Base-by-base conservation (phyloP, 2,888 invertebrate species). In the Copidosoma aretas region DNA sequence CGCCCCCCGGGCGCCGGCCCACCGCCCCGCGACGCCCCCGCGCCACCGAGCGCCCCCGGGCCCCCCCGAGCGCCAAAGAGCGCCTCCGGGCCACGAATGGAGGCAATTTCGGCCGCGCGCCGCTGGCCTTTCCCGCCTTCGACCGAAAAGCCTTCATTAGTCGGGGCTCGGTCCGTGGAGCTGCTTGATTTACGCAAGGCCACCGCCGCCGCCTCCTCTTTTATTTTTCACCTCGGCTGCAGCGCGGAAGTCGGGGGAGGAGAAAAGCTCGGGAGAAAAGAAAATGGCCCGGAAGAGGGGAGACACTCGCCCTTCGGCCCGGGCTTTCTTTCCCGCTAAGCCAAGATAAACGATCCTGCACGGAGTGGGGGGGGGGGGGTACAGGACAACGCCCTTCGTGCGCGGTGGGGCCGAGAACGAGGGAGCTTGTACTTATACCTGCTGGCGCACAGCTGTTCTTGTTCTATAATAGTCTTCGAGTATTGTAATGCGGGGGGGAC, bases 171-270 rank as follows among this genome's bases (percentile, higher is more conserved):
- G 62, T 71, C 67, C 41, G 49, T 39, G 25, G 41, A 68, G 60
- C 63, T 61, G 60, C 68, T 68, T 66, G 66, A 71, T 71, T 71
- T 71, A 71, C 68, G 68, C 60, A 63, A 71, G 58, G 43, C 53
- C 59, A 1, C 1, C 24, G 15, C 49, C 43, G 25, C 51, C 59
- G 32, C 15, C 46, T 1, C 49, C 56, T 21, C 56, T 53, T 52
- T 52, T 52, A 3, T 52, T 12, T 52, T 19, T 19, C 12, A 52
- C 19, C 43, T 46, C 17, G 43, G 43, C 14, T 14, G 43, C 14
- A 41, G n/a, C 17, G 17, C 46, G 19, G 21, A 53, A 52, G 14
- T 41, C 39, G 24, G 51, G 32, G 63, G 21, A 14, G 17, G 41
- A 41, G 43, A 52, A 56, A 17, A 59, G 12, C 22, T 53, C 19